These are phyloP conservation scores for Tachuris rubrigastra DNA, from an alignment of 2,113 vertebrate species.

Conservation along the genomic window DNA sequence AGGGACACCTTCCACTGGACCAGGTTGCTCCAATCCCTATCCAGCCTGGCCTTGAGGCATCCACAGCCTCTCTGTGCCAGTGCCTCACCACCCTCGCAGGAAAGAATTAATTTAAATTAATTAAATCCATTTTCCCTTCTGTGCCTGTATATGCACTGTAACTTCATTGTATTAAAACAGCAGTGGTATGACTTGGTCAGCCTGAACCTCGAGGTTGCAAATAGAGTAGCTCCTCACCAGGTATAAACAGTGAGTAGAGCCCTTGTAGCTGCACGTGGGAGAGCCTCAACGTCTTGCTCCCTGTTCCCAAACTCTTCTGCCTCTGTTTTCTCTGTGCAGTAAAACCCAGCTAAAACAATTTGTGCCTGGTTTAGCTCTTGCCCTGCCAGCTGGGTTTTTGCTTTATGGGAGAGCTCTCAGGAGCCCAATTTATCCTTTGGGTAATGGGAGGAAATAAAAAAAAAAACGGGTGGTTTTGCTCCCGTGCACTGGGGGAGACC, in stretches of 20 bases:
- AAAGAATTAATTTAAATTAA: background rate
- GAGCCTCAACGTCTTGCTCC: background rate
- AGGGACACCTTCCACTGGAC: background rate
- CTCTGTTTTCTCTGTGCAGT: background rate
- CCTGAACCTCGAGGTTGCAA: background rate
- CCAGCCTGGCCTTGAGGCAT: background rate
- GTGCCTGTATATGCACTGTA: background rate
- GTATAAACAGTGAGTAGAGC: background rate
- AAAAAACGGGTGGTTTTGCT: background rate
- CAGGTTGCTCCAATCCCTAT: background rate
- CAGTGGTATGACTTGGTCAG: background rate
- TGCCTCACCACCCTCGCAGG: background rate
- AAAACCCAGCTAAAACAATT: background rate
- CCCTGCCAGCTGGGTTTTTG: background rate
- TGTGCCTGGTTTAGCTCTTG: background rate
- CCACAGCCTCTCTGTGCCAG: background rate
- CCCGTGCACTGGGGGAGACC: background rate
- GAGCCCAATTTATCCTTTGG: background rate
- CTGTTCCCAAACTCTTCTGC: background rate
- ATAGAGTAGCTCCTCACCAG: background rate
- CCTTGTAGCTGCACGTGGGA: background rate
- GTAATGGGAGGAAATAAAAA: background rate
- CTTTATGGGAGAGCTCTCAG: background rate
- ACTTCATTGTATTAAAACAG: background rate
- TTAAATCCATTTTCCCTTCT: background rate